Conservation (phyloP, 2,888 invertebrate species). For the Brenthis ino region DNA sequence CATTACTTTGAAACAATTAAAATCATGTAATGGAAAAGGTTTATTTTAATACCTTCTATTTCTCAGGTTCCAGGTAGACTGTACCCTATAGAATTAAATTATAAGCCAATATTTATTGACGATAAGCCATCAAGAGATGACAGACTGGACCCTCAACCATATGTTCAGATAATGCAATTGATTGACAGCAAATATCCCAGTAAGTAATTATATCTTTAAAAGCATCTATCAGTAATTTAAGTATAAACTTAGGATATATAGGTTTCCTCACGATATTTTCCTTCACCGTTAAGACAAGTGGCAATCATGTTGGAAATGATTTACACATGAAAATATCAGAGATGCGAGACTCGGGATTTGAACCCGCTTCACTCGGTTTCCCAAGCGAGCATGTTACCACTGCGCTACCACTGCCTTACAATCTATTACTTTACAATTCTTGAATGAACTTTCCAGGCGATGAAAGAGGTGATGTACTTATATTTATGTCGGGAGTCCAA, state of each 20-base stretch:
- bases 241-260: neutral
- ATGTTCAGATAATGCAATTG: constrained; percentile 94
- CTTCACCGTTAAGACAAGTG: too few species aligned
- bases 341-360: too few species aligned
- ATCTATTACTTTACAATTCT: neutral
- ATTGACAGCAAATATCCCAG: constrained; percentile 94
- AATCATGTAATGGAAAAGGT: neutral
- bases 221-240: neutral
- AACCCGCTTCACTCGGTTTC: too few species aligned
- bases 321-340: too few species aligned
- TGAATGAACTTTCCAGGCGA: constrained; percentile 69
- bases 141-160: constrained; percentile 95
- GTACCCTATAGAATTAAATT: constrained; percentile 95
- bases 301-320: too few species aligned
- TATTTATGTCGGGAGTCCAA: constrained; percentile 97
- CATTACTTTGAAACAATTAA: too few species aligned
- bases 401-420: too few species aligned
- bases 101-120: constrained; percentile 85
- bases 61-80: constrained; percentile 94
- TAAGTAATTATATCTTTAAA: constrained; percentile 52
- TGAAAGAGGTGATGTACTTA: constrained; percentile 95
- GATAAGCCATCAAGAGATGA: constrained; percentile 84
- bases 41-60: neutral
- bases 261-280: too few species aligned
- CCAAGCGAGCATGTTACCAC: too few species aligned